Conservation (phyloP, 1,140 invertebrate genomes). For the Saccostrea echinata region DNA sequence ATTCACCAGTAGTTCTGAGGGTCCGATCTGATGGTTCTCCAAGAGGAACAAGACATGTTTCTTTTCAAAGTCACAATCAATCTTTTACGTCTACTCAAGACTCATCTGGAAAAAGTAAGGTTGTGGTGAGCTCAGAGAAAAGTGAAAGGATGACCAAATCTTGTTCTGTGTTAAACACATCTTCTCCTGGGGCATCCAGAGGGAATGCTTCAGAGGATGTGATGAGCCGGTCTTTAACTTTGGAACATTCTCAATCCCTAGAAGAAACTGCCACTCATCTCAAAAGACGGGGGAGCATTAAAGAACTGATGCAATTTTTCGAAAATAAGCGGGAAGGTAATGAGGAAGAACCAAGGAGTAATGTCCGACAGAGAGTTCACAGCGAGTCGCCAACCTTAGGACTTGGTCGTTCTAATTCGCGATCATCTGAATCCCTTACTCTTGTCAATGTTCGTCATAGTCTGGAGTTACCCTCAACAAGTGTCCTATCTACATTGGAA, state of each 20-base stretch:
- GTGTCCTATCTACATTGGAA: conserved; percentile 49
- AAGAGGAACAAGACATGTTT: conserved; percentile 45
- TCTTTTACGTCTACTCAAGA: conserved; percentile 31
- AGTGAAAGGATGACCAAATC: conserved; percentile 40
- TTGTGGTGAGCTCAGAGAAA: conserved; percentile 53
- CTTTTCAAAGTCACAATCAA: conserved; percentile 31
- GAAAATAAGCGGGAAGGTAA: conserved; percentile 62
- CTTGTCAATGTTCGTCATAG: conserved; percentile 66
- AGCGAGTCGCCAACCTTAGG: conserved; percentile 57
- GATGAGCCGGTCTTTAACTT: conserved; percentile 42
- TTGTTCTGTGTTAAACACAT: conserved; percentile 30
- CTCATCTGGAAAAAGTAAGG: conserved; percentile 35
- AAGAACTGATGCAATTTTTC: conserved; percentile 74
- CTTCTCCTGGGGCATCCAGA: not conserved
- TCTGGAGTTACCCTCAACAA: conserved; percentile 66
- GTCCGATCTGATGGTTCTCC: conserved; percentile 54
- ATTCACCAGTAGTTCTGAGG: conserved; percentile 59
- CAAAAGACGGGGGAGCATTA: conserved; percentile 74
- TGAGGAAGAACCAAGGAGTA: conserved; percentile 52
- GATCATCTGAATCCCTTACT: conserved; percentile 30
- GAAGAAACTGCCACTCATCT: conserved; percentile 47
- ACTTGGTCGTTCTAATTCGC: conserved; percentile 41
- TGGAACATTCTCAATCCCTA: conserved; percentile 10
- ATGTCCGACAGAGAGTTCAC: conserved; percentile 47
- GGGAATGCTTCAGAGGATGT: conserved; percentile 6